Conservation (phyloP, 2,888 invertebrate genomes). For the Chymomyza amoena region DNA sequence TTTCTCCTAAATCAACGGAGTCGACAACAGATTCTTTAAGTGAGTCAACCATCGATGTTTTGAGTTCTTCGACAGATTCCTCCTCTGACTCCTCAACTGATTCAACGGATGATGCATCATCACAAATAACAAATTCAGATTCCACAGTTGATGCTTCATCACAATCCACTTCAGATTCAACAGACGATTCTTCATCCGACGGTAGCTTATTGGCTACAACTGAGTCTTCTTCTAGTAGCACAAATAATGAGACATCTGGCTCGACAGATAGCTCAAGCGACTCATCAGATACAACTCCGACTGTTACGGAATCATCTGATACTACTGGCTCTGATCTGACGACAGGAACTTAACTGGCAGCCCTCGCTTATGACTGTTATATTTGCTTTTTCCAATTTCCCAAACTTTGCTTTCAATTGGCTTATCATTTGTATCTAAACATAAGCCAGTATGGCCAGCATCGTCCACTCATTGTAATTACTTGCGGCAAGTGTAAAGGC, state of each 20-base stretch:
- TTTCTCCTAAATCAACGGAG: slow-evolving; percentile 31
- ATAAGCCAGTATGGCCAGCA: background rate
- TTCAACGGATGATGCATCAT: too few species aligned
- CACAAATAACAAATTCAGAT: too few species aligned
- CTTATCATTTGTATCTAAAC: background rate
- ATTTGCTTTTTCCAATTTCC: background rate
- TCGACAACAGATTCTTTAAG: background rate
- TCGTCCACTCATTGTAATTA: background rate
- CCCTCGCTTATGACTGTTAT: background rate
- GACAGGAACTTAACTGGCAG: background rate
- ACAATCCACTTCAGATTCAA: slow-evolving; percentile 9
- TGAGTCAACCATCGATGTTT: background rate
- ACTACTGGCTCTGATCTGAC: background rate
- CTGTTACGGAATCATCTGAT: background rate
- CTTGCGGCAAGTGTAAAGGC: background rate
- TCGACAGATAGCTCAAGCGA: slow-evolving; percentile 14
- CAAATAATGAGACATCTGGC: slow-evolving; percentile 2
- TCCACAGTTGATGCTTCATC: too few species aligned
- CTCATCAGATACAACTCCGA: background rate
- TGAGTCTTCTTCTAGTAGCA: background rate
- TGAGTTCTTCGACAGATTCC: too few species aligned
- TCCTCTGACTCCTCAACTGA: too few species aligned
- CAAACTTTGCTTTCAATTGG: background rate
- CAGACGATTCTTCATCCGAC: background rate
- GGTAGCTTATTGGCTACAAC: background rate